Evolutionary conservation across 2,113 vertebrate genomes (phyloP).

Genomic region (Hemicordylus capensis): DNA sequence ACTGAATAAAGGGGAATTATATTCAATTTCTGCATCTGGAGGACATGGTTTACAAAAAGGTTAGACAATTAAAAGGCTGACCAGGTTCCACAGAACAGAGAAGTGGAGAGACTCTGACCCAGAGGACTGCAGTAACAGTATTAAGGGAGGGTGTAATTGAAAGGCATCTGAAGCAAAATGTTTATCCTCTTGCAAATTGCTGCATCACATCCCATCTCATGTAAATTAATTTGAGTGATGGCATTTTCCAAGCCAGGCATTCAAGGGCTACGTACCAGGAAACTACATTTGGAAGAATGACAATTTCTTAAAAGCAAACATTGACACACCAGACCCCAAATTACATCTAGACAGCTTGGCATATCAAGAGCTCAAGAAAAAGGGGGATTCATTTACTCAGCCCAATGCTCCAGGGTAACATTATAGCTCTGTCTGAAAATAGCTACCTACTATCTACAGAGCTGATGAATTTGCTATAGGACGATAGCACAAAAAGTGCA

Average conservation of each 20-base stretch:
- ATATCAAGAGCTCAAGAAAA: conserved; percentile 31
- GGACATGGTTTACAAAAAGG: conserved; percentile 61
- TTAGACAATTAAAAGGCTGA: conserved; percentile 59
- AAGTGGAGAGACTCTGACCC: conserved; percentile 23
- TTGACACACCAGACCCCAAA: conserved; percentile 46
- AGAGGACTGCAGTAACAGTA: conserved; percentile 11
- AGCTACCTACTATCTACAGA: neutral
- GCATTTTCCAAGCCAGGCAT: conserved; percentile 4
- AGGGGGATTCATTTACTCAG: conserved; percentile 30
- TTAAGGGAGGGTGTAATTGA: conserved; percentile 31
- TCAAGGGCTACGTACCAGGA: neutral
- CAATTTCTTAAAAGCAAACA: conserved; percentile 42
- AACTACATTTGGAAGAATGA: conserved; percentile 31
- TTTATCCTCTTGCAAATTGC: conserved; percentile 44
- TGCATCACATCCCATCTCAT: conserved; percentile 35
- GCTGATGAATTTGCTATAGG: neutral
- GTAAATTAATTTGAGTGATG: conserved; percentile 39
- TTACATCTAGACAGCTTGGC: conserved; percentile 45
- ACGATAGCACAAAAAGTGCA: neutral
- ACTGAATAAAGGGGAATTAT: conserved; percentile 65
- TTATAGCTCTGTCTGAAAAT: conserved; percentile 15
- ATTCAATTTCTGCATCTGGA: conserved; percentile 69
- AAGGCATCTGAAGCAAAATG: conserved; percentile 25
- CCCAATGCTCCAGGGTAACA: neutral
- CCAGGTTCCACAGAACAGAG: conserved; percentile 34